Evolutionary conservation across 2,113 vertebrate species (phyloP), one percentile per base, ranked within the genome.

Genomic region (Hippotragus niger): DNA sequence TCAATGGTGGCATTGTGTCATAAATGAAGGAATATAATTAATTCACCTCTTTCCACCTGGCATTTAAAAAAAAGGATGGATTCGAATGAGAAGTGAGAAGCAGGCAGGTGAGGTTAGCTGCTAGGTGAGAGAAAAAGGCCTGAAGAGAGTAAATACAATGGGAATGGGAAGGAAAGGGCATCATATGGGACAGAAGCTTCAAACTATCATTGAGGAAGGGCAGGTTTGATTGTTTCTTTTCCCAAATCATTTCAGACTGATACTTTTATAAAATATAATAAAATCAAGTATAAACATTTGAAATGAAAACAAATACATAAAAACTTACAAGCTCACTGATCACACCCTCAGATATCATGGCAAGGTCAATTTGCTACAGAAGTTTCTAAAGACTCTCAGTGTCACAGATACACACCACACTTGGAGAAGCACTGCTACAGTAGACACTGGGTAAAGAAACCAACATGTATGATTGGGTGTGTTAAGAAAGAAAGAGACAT

Each of bases 221-320:
- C 58, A 74, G 74, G 19, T 88, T 85, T 67, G 50, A 21, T 36
- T 31, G 57, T 27, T 64, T 78, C 53, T 80, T 87, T 92, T 29
- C 50, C 40, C 74, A 58, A 43, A 57, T 67, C 31, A 92, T 67
- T 88, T 92, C 74, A 88, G 40, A 88, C 6, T 33, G 27, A 40
- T n/a, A 71, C n/a, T 88, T 88, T 33, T 43, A 14, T 71, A 58
- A 40, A 50, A 88, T 43, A 57, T 25, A 71, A 82, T 58, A 57
- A 82, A 74, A 94, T 50, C 57, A 57, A 55, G 33, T 82, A 52
- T 3, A 88, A 92, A 62, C 67, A 88, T 71, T 43, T 82, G 14
- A 92, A 92, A 71, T 71, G 67, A 81, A 55, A 86, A 81, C 81
- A 95, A 83, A 90, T 55, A 62, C 53, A 74, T 94, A 88, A 71